A percentile compares a stretch with the other conserved stretches of the same genome.
These are phyloP conservation scores for Chroicocephalus ridibundus DNA, from an alignment of 2,113 vertebrate genomes.

Conservation along the genomic window DNA sequence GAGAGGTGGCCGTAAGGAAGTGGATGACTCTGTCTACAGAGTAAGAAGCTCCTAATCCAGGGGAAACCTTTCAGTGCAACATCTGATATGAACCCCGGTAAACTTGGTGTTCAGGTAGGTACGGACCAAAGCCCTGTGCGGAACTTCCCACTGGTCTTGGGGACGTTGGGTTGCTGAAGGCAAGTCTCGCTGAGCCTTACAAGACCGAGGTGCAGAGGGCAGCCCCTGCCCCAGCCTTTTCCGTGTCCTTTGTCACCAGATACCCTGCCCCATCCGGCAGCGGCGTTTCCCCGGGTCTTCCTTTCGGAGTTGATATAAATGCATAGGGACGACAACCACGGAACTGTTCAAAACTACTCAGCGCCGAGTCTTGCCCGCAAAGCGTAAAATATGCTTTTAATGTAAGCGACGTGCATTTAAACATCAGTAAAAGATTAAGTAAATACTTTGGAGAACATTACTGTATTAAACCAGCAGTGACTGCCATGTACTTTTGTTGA, in stretches of 20 bases:
- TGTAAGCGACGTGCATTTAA: background rate
- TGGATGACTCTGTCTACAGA: accelerated
- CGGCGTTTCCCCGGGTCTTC: background rate
- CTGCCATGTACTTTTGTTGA: accelerated
- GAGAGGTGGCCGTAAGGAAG: accelerated
- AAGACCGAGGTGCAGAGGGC: background rate
- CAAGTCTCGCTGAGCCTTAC: background rate
- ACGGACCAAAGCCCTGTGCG: background rate
- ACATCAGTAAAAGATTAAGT: background rate
- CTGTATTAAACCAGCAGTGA: background rate
- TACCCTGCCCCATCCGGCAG: background rate
- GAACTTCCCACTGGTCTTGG: background rate
- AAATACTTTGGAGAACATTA: background rate
- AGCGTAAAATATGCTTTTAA: background rate
- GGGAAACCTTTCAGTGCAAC: background rate
- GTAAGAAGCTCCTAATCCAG: background rate
- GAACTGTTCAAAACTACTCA: background rate
- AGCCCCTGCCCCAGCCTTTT: accelerated
- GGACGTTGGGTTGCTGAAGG: background rate
- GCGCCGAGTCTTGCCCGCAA: background rate
- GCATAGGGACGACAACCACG: accelerated
- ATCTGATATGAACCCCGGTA: background rate
- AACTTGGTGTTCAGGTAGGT: background rate
- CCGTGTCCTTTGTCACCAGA: background rate
- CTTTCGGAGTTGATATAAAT: background rate